Conservation (phyloP, 2,113 vertebrate genomes). For the Vimba vimba region DNA sequence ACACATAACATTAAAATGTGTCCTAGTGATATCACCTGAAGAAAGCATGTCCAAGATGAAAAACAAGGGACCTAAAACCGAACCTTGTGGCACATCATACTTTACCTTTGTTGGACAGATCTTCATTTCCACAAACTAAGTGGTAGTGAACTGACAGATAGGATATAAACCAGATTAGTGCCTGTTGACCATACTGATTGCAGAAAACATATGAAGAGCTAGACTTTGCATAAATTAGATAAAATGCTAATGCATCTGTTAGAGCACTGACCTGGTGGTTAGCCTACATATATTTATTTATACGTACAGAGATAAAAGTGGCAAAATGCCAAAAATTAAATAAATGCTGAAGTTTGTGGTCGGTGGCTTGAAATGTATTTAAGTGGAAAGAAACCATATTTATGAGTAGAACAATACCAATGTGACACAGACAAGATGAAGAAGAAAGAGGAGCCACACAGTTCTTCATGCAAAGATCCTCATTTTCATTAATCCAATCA, state of each 20-base stretch:
- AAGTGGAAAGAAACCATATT: neutral
- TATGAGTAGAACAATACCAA: neutral
- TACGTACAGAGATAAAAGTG: neutral
- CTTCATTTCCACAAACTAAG: neutral
- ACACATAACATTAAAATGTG: neutral
- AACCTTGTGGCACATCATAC: neutral
- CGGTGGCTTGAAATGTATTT: neutral
- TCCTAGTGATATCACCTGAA: neutral
- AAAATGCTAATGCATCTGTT: too few relatives aligned
- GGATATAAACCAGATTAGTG: neutral
- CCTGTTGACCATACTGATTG: too few relatives aligned
- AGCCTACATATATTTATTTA: neutral
- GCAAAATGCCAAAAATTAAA: neutral
- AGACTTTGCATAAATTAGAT: too few relatives aligned
- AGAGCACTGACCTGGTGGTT: neutral
- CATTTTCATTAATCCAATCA: conserved; percentile 7
- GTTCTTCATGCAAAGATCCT: neutral
- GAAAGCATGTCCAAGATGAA: neutral
- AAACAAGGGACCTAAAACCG: neutral
- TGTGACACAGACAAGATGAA: neutral
- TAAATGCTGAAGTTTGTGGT: neutral
- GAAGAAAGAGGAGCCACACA: neutral
- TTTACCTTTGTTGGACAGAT: neutral
- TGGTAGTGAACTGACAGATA: neutral
- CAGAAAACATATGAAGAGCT: too few relatives aligned